Evolutionary conservation across 1,140 invertebrate genomes (phyloP), one percentile per base, ranked within the genome.

Genomic region (Meloidogyne hapla): DNA sequence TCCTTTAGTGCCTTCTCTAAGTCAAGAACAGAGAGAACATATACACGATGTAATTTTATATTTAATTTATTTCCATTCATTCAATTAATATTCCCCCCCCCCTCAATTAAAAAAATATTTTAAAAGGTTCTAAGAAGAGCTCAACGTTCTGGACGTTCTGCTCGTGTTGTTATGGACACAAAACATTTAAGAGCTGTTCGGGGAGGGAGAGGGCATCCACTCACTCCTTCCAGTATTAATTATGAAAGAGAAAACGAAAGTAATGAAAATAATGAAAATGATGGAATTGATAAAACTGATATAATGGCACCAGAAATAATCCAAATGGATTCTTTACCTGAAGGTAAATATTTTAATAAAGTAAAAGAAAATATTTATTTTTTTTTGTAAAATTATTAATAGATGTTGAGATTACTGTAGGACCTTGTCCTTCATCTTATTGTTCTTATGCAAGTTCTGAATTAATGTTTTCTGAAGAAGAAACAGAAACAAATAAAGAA

Each of bases 271-370:
- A 21, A 18, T 21, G 69, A 21, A 10, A 48, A 25, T 23, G 68
- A 33, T 21, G 40, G 26, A 38, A 25, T 28, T 2, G 63, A 67
- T 23, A 65, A 68, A n/a, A 23, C 68, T 21, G 65, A 69, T 56
- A 9, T 13, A 21, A 65, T 42, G 28, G 6, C 12, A n/a, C 18
- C 48, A 56, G 48, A 74, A 38, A 40, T 79, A 28, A 56, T 79
- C 28, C 78, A 79, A 69, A 79, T 79, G 78, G 78, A 79, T 23
- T 79, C 78, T n/a, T 62, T 79, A 33, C 78, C 78, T 21, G 78
- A 79, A 77, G 74, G 78, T 76, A 79, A 6, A 33, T 66, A 23
- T 48, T 56, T 42, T 33, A 76, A 38, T 28, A 13, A 33, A 73
- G 15, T 3, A 25, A n/a, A n/a, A n/a, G n/a, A n/a, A n/a, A n/a